A percentile compares a stretch with the other conserved stretches of the same genome.
Evolutionary conservation across 2,797 vertebrate genomes (phyloP).

Genomic region (Orestias chungarensis): DNA sequence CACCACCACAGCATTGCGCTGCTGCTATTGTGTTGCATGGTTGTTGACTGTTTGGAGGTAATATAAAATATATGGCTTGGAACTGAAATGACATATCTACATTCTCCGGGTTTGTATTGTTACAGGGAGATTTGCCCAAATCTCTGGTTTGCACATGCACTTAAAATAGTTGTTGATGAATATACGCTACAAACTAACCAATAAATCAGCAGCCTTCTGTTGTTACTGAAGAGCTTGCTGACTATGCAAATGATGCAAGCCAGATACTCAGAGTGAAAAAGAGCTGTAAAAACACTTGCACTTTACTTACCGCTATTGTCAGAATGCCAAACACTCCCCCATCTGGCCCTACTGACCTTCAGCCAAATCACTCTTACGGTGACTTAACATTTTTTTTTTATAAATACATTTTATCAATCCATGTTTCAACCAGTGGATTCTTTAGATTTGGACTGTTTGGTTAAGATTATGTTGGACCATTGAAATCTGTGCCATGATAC

Average conservation of each 20-base stretch:
- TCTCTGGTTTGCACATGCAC: background rate
- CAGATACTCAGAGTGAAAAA: background rate
- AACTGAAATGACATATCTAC: background rate
- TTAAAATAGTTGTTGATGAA: no score
- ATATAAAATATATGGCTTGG: no score
- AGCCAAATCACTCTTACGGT: background rate
- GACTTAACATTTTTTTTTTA: background rate
- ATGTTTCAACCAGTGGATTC: background rate
- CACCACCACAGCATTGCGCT: background rate
- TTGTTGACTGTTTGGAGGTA: background rate
- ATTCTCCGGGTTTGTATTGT: background rate
- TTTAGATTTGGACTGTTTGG: no score
- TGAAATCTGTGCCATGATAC: background rate
- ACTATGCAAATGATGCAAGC: background rate
- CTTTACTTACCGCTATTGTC: no score
- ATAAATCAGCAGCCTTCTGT: no score
- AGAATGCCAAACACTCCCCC: background rate
- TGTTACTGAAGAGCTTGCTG: no score
- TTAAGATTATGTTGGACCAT: no score
- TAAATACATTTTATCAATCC: background rate
- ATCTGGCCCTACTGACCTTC: background rate
- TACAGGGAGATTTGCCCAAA: background rate
- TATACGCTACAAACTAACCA: no score
- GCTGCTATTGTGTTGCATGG: background rate
- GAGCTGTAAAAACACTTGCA: no score